Percentiles rank a stretch among this genome's conserved stretches.
Conservation (phyloP, 2,113 vertebrate genomes). For the Platysternon megacephalum region DNA sequence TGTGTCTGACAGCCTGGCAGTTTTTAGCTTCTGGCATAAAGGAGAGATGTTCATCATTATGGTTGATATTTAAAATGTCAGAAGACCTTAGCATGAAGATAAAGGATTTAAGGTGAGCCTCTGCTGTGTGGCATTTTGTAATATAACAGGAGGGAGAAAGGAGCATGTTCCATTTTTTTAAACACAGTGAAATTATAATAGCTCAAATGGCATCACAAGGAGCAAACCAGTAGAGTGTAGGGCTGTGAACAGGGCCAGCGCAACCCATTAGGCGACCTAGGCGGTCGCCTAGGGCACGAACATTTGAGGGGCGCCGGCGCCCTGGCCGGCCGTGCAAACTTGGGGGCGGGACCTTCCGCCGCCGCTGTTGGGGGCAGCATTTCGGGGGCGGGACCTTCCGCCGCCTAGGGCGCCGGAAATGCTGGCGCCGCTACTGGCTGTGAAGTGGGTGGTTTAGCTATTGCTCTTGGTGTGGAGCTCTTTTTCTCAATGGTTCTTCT, state of each 20-base stretch:
- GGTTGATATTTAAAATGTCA: slow-evolving; percentile 77
- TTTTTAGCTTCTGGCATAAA: slow-evolving; percentile 75
- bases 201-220: not conserved
- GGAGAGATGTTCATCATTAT: slow-evolving; percentile 75
- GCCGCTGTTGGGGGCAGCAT: no score
- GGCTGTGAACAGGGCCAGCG: no score
- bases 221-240: not conserved
- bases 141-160: not conserved
- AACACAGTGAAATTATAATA: not conserved
- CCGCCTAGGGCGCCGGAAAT: no score
- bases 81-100: slow-evolving; percentile 64
- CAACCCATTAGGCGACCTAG: no score
- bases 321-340: no score
- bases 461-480: not conserved
- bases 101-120: slow-evolving; percentile 51
- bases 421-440: no score
- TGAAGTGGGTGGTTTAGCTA: not conserved
- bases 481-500: not conserved
- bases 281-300: no score
- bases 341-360: no score
- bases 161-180: not conserved
- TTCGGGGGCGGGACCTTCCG: no score
- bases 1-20: slow-evolving; percentile 52
- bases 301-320: no score
- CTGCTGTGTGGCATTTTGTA: slow-evolving; percentile 48